Base-by-base conservation (phyloP, 2,797 vertebrate genomes). In the Cottoperca gobio region DNA sequence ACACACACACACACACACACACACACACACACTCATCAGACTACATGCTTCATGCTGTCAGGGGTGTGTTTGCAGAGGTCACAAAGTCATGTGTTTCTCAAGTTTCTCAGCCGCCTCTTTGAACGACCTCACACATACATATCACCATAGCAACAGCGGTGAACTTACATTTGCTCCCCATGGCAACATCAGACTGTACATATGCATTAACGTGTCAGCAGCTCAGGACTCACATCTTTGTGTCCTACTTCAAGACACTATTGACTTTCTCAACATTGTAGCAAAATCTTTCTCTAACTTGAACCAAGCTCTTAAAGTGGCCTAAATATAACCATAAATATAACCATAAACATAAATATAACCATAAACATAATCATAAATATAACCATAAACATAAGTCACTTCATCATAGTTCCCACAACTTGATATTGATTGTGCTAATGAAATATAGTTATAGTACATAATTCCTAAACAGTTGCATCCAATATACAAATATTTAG, bases 31-130 rank as follows among this genome's bases (percentile, higher is more conserved):
- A 0, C 4, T 39, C 46, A 46, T 39, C 76, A 35, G 45, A 46
- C 54, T 11, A 12, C 73, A 60, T 57, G 50, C 60, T 43, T 60
- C 46, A 0, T 28, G 70, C 74, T 69, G 69, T 75, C 73, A 7
- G 39, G 17, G 50, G 50, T 60, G 57, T 88, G 78, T 86, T 89
- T 89, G 83, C 78, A 0, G 61, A 86, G 90, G 88, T 86, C 87
- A 63, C 69, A 59, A 65, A 82, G 87, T 73, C 78, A 57, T 82
- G 79, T 79, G 70, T 65, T 73, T 72, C 79, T 79, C 69, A 65
- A 61, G 71, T 81, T 85, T 91, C 76, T 76, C 86, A 84, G 66
- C 70, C 63, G 10, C 62, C 66, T 78, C 70, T 9, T 45, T 37
- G 39, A 39, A 13, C 26, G 73, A 39, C 21, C 60, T 76, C 45